A percentile compares a stretch with the other conserved stretches of the same genome.
Evolutionary conservation across 2,888 invertebrate genomes (phyloP).

Genomic region (Macaria liturata): DNA sequence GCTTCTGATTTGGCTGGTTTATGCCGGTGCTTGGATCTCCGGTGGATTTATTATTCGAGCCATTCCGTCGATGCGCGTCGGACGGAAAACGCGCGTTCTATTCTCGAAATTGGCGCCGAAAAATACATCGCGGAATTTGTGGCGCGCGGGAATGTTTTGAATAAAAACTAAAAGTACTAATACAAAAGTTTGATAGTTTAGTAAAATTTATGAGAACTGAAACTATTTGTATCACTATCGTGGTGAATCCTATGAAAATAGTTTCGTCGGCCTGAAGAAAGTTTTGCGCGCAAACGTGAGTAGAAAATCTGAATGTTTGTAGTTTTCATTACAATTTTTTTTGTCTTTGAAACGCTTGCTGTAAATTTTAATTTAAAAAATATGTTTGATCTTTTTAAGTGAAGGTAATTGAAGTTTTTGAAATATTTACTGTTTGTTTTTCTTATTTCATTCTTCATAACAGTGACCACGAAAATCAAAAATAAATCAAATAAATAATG

Average conservation of each 20-base stretch:
- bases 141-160: constrained; percentile 32
- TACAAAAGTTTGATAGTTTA: constrained; percentile 6
- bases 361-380: too few relatives aligned
- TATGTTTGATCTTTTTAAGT: too few relatives aligned
- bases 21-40: constrained; percentile 69
- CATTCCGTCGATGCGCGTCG: constrained; percentile 61
- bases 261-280: constrained; percentile 41
- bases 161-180: constrained; percentile 26
- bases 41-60: constrained; percentile 50
- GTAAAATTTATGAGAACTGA: constrained; percentile 16
- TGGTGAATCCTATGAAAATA: constrained; percentile 27
- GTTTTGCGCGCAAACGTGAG: constrained; percentile 46
- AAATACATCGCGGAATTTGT: constrained; percentile 40
- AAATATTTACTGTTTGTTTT: too few relatives aligned
- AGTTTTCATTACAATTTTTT: not conserved
- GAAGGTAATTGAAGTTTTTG: too few relatives aligned
- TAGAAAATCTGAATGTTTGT: constrained; percentile 27
- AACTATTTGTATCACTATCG: constrained; percentile 18
- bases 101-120: constrained; percentile 39
- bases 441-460: too few relatives aligned
- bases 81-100: constrained; percentile 45
- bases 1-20: constrained; percentile 68
- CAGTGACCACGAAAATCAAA: too few relatives aligned
- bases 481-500: too few relatives aligned
- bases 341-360: too few relatives aligned